Percentiles rank a stretch among this genome's conserved stretches.
Evolutionary conservation across 2,888 invertebrate genomes (phyloP).

Genomic region (Drosophila lutescens): DNA sequence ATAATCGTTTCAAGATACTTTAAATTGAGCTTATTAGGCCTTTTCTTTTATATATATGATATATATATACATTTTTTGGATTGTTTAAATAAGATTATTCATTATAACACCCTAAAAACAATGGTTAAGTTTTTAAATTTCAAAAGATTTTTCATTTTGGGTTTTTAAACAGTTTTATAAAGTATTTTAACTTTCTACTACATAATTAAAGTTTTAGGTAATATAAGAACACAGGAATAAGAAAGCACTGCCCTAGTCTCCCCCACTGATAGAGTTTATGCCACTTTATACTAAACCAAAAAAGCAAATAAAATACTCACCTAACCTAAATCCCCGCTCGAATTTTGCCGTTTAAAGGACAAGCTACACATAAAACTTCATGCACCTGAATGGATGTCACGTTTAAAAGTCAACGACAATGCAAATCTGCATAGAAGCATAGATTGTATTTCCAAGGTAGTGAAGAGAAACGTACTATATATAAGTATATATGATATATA

Average conservation of each 20-base stretch:
- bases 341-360: conserved; percentile 70
- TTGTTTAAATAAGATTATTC: too few relatives aligned
- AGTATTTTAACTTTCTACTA: too few relatives aligned
- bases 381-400: conserved; percentile 88
- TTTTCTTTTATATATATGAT: too few relatives aligned
- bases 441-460: conserved; percentile 88
- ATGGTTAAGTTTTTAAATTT: too few relatives aligned
- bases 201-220: too few relatives aligned
- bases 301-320: conserved; percentile 11
- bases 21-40: too few relatives aligned
- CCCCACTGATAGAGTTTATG: conserved; percentile 15
- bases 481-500: conserved; percentile 26
- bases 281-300: conserved; percentile 2
- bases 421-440: conserved; percentile 90
- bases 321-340: conserved; percentile 22
- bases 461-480: conserved; percentile 29
- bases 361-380: conserved; percentile 79
- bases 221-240: too few relatives aligned
- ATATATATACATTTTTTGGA: too few relatives aligned
- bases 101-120: too few relatives aligned
- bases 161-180: too few relatives aligned
- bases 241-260: conserved; percentile 8
- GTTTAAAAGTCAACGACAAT: conserved; percentile 86
- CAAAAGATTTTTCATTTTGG: too few relatives aligned
- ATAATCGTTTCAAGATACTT: too few relatives aligned